Evolutionary conservation across 2,888 invertebrate species (phyloP), one percentile per base, ranked within the genome.

Genomic region (Cremastobaeus sp.): DNA sequence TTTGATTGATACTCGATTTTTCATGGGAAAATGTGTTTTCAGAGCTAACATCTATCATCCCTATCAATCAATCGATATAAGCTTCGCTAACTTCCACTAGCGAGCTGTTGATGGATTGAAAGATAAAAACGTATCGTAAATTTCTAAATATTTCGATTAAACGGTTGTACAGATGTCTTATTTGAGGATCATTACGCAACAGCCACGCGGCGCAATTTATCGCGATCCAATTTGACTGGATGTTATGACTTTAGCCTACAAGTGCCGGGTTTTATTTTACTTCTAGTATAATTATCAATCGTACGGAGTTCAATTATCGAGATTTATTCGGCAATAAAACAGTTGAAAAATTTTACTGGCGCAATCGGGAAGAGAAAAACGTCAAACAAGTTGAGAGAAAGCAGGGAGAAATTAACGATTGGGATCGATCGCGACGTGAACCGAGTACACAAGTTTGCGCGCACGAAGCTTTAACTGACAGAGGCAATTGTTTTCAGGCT

Each of bases 371-470:
- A 20, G 21, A 54, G 39, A 55, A 17, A 52, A 52, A 43, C 50
- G 50, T 59, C 41, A 43, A 59, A 59, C 50, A 68, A 59, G 68
- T 43, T 12, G 35, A 14, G 30, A 45, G 50, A 52, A 59, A 50
- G 18, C 43, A 28, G 48, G 57, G 39, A 43, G 68, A 68, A 68
- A 68, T 59, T 59, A 59, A 68, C 68, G 68, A 68, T 68, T 68
- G 68, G 59, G 41, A 69, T 69, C 55, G 69, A 69, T 69, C 32
- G 39, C 14, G 47, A 69, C 62, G 69, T 69, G 60, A 55, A 48
- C 34, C 47, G 62, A 14, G 55, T 69, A 54, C 52, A 54, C 54
- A 69, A 60, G 17, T 50, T 39, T 1, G 35, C 39, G 21, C 11
- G 17, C 30, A 54, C 45, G 60, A 52, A 60, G 69, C 34, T 69